phyloP scores from a whole-genome alignment of 2,888 invertebrate genomes.

The Pyrochroa serraticornis region DNA sequence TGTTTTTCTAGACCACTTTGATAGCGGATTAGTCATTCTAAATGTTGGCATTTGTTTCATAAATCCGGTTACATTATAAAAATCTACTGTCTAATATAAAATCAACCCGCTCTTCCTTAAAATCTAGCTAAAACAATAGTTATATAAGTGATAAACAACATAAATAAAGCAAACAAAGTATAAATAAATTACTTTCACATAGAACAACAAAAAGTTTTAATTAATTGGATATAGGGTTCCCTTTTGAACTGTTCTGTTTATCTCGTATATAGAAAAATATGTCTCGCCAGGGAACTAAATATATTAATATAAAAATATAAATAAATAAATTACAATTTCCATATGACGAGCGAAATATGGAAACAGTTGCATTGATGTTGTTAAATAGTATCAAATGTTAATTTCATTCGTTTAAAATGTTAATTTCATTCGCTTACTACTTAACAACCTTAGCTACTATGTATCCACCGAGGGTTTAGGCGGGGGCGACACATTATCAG shows the following conservation, averaged over 20 bases:
- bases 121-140: too few relatives aligned
- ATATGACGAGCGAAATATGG: background rate
- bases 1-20: too few relatives aligned
- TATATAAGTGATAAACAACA: background rate
- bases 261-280: constrained; percentile 22
- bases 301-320: constrained; percentile 29
- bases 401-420: background rate
- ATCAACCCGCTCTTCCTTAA: too few relatives aligned
- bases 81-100: too few relatives aligned
- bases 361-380: too few relatives aligned
- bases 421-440: constrained; percentile 1
- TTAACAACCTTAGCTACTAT: constrained; percentile 31
- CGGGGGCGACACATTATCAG: constrained; percentile 33
- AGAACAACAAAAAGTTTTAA: constrained; percentile 1
- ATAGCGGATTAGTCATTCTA: too few relatives aligned
- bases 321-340: constrained; percentile 20
- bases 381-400: background rate
- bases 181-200: background rate
- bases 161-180: constrained; percentile 7
- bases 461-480: constrained; percentile 39
- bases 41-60: too few relatives aligned
- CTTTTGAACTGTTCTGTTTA: background rate
- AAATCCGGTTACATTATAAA: too few relatives aligned
- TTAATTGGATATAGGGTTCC: background rate
- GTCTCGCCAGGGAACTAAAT: constrained; percentile 13